phyloP scores from a whole-genome alignment of 92 coral and sea anemone genomes.

The Galaxea fascicularis region DNA sequence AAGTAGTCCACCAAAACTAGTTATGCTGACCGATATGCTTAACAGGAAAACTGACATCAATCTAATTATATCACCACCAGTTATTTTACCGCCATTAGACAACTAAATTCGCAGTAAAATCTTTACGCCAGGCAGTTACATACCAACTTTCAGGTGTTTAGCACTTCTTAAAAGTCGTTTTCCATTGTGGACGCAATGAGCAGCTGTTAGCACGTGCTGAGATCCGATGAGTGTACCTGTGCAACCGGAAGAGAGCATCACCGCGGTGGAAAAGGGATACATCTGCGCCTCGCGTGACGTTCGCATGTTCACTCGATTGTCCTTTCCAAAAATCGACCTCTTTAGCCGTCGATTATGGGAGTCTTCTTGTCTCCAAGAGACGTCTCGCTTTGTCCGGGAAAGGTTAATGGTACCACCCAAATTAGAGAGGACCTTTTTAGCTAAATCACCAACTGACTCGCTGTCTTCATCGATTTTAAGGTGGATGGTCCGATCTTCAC shows the following conservation, averaged over 20 bases:
- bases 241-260: slow-evolving; percentile 79
- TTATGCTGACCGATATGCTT: not conserved
- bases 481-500: slow-evolving; percentile 1
- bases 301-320: slow-evolving; percentile 72
- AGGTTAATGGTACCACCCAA: not conserved
- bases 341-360: not conserved
- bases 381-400: not conserved
- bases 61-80: not conserved
- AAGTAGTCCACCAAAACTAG: not conserved
- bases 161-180: slow-evolving; percentile 57
- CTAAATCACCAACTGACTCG: slow-evolving; percentile 9
- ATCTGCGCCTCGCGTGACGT: slow-evolving; percentile 74
- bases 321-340: slow-evolving; percentile 66
- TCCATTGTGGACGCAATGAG: slow-evolving; percentile 88
- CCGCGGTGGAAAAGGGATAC: slow-evolving; percentile 81
- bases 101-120: not conserved
- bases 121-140: slow-evolving; percentile 21
- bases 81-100: not conserved
- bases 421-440: slow-evolving; percentile 15
- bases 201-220: slow-evolving; percentile 89
- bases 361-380: not conserved
- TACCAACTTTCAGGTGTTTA: slow-evolving; percentile 81
- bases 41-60: slow-evolving; percentile 9
- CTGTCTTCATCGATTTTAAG: slow-evolving; percentile 39
- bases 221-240: slow-evolving; percentile 87